Percentiles rank a stretch among this genome's conserved stretches.
Conservation (phyloP, 2,888 invertebrate species). For the Rapana venosa region DNA sequence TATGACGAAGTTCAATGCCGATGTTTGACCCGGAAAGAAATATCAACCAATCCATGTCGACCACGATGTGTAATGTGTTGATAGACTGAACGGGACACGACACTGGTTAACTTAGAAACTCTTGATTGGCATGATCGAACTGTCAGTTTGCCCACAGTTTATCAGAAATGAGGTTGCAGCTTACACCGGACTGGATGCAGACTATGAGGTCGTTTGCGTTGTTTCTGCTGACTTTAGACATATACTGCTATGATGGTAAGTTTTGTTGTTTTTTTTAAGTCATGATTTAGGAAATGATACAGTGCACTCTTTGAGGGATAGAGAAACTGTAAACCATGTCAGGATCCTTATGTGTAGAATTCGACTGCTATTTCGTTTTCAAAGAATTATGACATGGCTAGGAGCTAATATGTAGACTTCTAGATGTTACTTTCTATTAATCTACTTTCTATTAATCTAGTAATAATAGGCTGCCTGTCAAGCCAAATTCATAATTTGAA, state of each 20-base stretch:
- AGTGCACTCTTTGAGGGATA: no score
- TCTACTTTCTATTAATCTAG: no score
- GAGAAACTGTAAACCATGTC: no score
- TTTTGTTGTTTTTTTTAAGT: no score
- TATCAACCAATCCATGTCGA: slow-evolving; percentile 61
- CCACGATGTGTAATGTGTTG: slow-evolving; percentile 61
- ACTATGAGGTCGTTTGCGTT: slow-evolving; percentile 54
- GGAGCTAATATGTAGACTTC: no score
- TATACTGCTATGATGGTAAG: slow-evolving; percentile 52
- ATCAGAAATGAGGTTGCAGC: slow-evolving; percentile 35
- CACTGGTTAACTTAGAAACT: slow-evolving; percentile 26
- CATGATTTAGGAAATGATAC: no score
- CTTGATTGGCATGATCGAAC: slow-evolving; percentile 5
- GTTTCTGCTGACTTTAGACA: slow-evolving; percentile 52
- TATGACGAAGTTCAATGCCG: not conserved
- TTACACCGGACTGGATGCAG: slow-evolving; percentile 48
- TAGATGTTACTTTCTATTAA: no score
- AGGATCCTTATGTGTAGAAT: no score
- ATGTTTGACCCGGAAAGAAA: slow-evolving; percentile 65
- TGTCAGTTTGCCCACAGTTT: not conserved
- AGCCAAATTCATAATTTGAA: no score
- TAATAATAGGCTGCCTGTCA: no score
- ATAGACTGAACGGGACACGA: slow-evolving; percentile 34
- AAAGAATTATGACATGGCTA: no score
- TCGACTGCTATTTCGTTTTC: no score